Base-by-base conservation (phyloP, 2,797 vertebrate genomes). In the Siniperca scherzeri region DNA sequence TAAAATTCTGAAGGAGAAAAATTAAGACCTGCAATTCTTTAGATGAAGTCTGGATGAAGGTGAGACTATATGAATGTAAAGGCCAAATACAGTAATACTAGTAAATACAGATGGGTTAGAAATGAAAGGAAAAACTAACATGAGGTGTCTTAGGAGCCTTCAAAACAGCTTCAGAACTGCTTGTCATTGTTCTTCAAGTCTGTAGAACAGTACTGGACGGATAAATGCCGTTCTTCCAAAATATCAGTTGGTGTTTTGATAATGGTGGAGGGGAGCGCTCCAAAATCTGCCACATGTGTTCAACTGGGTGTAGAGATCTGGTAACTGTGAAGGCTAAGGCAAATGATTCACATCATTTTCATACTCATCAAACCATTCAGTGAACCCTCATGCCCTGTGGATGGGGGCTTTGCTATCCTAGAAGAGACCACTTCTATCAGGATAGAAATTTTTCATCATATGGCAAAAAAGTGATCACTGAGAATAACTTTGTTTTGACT, bases 401-500 rank as follows among this genome's bases (percentile, higher is more conserved):
- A 40, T 64, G 13, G 27, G 11, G 44, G 22, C 17, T 60, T 14
- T 62, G 13, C 25, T 0, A 36, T 40, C 48, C 25, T 40, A 8
- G 59, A 66, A 40, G 61, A 12, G 44, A 10, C 60, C n/a, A 36
- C 16, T 48, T 16, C n/a, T 16, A 9, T 40, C 13, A 7, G 9
- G 9, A 21, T 3, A 46, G 7, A 53, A 36, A 25, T 22, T 22
- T 70, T 57, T 40, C 19, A 65, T 40, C 19, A 7, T 36, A 8
- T 9, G 36, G 16, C 1, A 55, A 13, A 53, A 72, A 52, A 33
- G 14, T 48, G 21, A 21, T 17, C 21, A 61, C 42, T 40, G 36
- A 55, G 48, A 38, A 59, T 59, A 36, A 48, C 50, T 76, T 50
- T 76, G 19, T 68, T 75, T 66, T 82, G 68, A 56, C 64, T 60